phyloP scores from a whole-genome alignment of 2,113 vertebrate species.

The Orycteropus afer region DNA sequence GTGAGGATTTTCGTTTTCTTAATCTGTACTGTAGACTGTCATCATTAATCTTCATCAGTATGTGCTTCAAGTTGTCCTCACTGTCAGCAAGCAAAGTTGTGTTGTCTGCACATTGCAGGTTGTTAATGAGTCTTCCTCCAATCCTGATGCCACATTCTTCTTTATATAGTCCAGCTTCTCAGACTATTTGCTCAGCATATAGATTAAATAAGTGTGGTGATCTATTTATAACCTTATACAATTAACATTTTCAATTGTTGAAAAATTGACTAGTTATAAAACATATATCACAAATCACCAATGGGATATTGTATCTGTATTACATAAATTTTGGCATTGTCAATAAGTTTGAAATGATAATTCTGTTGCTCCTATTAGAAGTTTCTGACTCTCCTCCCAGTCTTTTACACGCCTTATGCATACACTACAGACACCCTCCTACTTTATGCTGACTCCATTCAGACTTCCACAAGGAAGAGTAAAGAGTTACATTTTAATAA shows the following conservation, averaged over 20 bases:
- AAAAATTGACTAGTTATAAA: slow-evolving; percentile 20
- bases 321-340: neutral
- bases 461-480: neutral
- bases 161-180: too few relatives aligned
- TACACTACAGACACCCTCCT: neutral
- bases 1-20: too few relatives aligned
- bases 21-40: too few relatives aligned
- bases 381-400: neutral
- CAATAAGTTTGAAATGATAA: neutral
- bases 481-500: neutral
- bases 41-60: too few relatives aligned
- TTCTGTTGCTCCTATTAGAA: neutral
- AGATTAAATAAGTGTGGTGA: too few relatives aligned
- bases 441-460: neutral
- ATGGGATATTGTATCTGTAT: neutral
- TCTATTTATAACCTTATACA: slow-evolving; percentile 61
- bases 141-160: too few relatives aligned
- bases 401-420: neutral
- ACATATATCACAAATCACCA: neutral
- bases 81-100: too few relatives aligned
- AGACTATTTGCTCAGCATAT: too few relatives aligned
- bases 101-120: too few relatives aligned
- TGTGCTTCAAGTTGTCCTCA: too few relatives aligned
- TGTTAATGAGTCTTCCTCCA: too few relatives aligned
- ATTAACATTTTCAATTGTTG: slow-evolving; percentile 66